Conservation (phyloP, 2,888 invertebrate genomes). For the Hetaerina titia region DNA sequence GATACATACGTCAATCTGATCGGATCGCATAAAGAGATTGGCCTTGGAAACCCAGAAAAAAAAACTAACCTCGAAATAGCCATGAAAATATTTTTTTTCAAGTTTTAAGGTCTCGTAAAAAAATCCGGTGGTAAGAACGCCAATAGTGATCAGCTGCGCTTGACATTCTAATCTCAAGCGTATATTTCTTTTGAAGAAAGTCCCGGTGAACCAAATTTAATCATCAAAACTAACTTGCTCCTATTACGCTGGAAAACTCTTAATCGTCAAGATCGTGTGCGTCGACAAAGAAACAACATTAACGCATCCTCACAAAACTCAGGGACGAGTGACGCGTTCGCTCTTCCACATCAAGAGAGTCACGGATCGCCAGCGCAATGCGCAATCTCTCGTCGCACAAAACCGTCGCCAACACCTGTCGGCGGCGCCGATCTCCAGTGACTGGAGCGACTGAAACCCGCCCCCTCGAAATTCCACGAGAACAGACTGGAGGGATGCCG, state of each 20-base stretch:
- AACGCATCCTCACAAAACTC: conserved; percentile 1
- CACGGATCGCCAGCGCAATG: conserved; percentile 29
- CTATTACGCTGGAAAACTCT: background rate
- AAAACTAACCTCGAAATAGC: background rate
- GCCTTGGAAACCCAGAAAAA: background rate
- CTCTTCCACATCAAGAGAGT: background rate
- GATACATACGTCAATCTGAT: too few relatives aligned
- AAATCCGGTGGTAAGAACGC: background rate
- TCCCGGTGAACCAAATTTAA: background rate
- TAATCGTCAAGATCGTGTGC: background rate
- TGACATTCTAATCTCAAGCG: background rate
- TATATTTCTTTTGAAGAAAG: background rate
- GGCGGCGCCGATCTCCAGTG: background rate
- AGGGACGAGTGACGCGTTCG: conserved; percentile 39
- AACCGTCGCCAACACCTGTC: conserved; percentile 21
- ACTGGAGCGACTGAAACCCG: background rate
- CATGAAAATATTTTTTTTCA: background rate
- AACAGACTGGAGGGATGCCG: background rate
- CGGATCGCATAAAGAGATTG: background rate
- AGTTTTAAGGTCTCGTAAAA: background rate
- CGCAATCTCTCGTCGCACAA: conserved; percentile 5
- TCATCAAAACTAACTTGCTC: background rate
- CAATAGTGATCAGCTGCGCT: background rate
- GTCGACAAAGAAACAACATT: background rate
- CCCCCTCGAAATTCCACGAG: background rate